Evolutionary conservation across 1,140 invertebrate genomes (phyloP), one percentile per base, ranked within the genome.

Genomic region (Eurytemora carolleeae): DNA sequence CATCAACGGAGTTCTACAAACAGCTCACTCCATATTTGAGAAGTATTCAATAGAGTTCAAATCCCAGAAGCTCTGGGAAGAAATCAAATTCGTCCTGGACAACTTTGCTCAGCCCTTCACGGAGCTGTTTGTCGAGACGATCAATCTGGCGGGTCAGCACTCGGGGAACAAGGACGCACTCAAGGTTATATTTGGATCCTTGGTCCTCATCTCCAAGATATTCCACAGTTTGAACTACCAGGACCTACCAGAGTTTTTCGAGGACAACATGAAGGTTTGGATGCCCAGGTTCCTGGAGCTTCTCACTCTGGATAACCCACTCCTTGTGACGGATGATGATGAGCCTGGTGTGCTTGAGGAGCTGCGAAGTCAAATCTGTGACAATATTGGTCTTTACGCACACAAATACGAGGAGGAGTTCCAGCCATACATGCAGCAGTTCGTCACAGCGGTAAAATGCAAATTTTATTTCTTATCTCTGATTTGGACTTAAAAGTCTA

Each of bases 331-430:
- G 1, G 75, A 78, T 74, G 84, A 86, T 67, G 85, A 88, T 64
- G 89, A 93, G 69, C 79, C 89, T 1, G 90, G 90, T 16, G 74
- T 95, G 1, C 75, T 95, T 65, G 92, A 96, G 71, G 83, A 91
- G 67, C 75, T 96, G 1, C 86, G 63, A 19, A 89, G 90, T 0
- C 90, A 97, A 76, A 84, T 98, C 18, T 97, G 93, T 73, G 90
- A 95, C 69, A 96, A 95, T 70, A 81, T 94, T 17, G 80, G 59
- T 1, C 75, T 98, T 24, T 98, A 96, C 74, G 93, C 93, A 1
- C 84, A 91, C 66, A 98, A 97, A 71, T 98, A 98, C 69, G 89
- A 94, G 71, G 94, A 98, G 74, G 94, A 98, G 70, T 98, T 98
- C 73, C 78, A 80, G 31, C 79, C 82, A 12, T 92, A 86, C 73